phyloP scores from a whole-genome alignment of 2,797 vertebrate genomes.

The Lepidocolaptes lacrymiger region DNA sequence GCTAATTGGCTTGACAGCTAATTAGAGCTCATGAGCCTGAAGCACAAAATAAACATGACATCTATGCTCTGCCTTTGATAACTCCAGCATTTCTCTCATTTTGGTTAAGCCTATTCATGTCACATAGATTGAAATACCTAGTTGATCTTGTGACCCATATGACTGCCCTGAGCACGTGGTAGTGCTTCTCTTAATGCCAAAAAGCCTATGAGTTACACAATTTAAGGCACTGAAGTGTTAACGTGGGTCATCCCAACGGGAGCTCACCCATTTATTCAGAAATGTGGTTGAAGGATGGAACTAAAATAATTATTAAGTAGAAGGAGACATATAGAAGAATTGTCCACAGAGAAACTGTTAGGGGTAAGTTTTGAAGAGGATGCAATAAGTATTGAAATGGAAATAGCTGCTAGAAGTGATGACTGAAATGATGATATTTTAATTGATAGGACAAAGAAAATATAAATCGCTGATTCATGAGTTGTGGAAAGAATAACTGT shows the following conservation, averaged over 20 bases:
- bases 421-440: neutral
- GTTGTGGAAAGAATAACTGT: neutral
- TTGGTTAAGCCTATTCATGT: conserved; percentile 9
- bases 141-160: conserved; percentile 17
- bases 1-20: conserved; percentile 47
- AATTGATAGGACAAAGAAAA: neutral
- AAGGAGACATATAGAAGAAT: neutral
- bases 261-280: neutral
- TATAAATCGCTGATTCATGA: neutral
- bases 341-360: neutral
- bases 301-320: neutral
- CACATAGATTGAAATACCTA: conserved; percentile 4
- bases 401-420: neutral
- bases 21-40: neutral
- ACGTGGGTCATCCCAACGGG: neutral
- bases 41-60: conserved; percentile 43
- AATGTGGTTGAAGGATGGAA: neutral
- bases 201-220: neutral
- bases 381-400: neutral
- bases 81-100: neutral
- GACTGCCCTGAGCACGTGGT: neutral
- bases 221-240: neutral
- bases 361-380: neutral
- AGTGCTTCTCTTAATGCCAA: neutral
- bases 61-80: conserved; percentile 1